These are phyloP conservation scores for Tachysurus vachellii DNA, from an alignment of 2,113 vertebrate genomes.

Conservation along the genomic window DNA sequence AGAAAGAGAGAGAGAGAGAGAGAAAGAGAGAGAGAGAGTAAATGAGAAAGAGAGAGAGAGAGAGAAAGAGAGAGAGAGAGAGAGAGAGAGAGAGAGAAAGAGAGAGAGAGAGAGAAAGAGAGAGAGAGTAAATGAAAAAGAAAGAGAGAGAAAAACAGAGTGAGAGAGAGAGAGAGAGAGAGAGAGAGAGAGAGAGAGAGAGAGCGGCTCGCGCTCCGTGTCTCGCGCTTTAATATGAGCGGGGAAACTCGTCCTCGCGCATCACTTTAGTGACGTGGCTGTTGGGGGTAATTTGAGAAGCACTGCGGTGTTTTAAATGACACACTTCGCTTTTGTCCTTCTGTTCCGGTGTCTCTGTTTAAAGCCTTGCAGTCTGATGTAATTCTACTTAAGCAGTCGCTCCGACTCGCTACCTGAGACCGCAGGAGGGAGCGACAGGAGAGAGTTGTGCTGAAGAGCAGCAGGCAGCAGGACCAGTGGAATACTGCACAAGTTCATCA, in stretches of 20 bases:
- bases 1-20: not conserved
- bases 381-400: not conserved
- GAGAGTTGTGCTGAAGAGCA: constrained; percentile 29
- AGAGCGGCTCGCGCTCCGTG: constrained; percentile 7
- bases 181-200: constrained; percentile 15
- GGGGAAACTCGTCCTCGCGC: constrained; percentile 33
- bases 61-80: too few relatives aligned
- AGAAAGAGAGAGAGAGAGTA: constrained; percentile 6
- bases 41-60: not conserved
- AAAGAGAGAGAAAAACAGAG: not conserved
- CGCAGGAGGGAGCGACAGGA: not conserved
- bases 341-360: constrained; percentile 3
- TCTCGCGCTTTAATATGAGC: constrained; percentile 44
- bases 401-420: not conserved
- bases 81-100: too few relatives aligned
- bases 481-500: constrained; percentile 49
- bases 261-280: constrained; percentile 10
- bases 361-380: not conserved
- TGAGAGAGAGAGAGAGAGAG: constrained; percentile 23
- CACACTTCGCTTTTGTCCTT: not conserved
- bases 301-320: constrained; percentile 34
- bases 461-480: constrained; percentile 19
- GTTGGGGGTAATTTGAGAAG: constrained; percentile 14
- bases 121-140: too few relatives aligned
- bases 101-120: not conserved